Evolutionary conservation across 1,140 invertebrate genomes (phyloP), one percentile per base, ranked within the genome.

Genomic region (Drosophila orosa): DNA sequence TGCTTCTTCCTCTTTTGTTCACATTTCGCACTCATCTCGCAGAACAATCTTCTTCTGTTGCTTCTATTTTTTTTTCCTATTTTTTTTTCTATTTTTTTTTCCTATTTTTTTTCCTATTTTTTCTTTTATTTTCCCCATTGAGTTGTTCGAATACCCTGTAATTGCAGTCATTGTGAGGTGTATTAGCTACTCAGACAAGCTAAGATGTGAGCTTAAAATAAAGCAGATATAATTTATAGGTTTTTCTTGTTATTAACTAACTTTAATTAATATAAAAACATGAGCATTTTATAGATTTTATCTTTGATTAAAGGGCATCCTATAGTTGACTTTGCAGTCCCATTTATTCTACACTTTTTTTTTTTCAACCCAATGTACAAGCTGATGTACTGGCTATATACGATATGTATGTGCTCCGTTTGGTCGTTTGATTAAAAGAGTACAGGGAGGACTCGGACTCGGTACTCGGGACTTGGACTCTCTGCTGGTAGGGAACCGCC

Each of bases 1-100:
- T 72, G 61, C 54, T 85, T 85, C 78, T 86, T 12, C 65, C 68
- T 58, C 80, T 52, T 58, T 68, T 61, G 29, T 60, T 62, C 56
- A 15, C 62, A n/a, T 47, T 13, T 37, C 24, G 45, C 17, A 48
- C 39, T 61, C 59, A 29, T 42, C 37, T 42, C 40, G 55, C 27
- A n/a, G 19, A 63, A 57, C 60, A 63, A 63, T 76, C 19, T 56
- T 39, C 39, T 37, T 12, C 25, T 37, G 22, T 7, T 25, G 7
- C 19, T 44, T 3, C 29, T 44, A 3, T 3, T 44, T 44, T n/a
- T n/a, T n/a, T 39, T n/a, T 29, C 24, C 25, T 5, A 19, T 33
- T 1, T 40, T 19, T 40, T 6, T 19, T 25, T 17, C 10, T 5
- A 22, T 62, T 65, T 61, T 52, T n/a, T 24, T 12, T n/a, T 10